Evolutionary conservation across 1,140 invertebrate genomes (phyloP).

Genomic region (Carcinoscorpius rotundicauda): DNA sequence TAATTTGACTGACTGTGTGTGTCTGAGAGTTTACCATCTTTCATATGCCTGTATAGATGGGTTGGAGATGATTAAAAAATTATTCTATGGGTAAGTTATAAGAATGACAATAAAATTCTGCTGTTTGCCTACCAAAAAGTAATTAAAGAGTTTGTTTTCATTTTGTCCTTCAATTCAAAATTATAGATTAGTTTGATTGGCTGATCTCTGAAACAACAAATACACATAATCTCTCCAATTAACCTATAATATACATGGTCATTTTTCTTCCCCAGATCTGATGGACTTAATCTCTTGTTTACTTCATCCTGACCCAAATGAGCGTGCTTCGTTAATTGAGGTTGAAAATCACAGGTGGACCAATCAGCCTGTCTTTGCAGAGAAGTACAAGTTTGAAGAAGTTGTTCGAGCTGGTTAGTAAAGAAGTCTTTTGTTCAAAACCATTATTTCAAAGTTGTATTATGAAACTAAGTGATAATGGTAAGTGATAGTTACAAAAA

Average conservation of each 20-base stretch:
- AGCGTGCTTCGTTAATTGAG: conserved; percentile 36
- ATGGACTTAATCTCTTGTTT: conserved; percentile 37
- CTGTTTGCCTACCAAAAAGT: background rate
- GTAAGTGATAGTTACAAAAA: too few relatives aligned
- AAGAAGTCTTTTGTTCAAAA: too few relatives aligned
- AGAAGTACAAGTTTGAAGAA: conserved; percentile 38
- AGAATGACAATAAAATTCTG: background rate
- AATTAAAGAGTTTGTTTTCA: background rate
- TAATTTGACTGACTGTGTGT: background rate
- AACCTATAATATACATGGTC: background rate
- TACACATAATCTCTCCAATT: background rate
- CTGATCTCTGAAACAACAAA: background rate
- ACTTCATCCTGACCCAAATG: conserved; percentile 36
- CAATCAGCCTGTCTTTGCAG: conserved; percentile 35
- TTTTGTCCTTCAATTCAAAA: background rate
- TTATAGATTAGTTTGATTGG: background rate
- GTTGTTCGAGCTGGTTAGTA: conserved; percentile 33
- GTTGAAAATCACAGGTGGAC: conserved; percentile 38
- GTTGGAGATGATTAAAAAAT: background rate
- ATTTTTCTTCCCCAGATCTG: conserved; percentile 28
- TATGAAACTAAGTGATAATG: too few relatives aligned
- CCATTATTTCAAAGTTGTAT: too few relatives aligned
- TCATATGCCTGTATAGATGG: too few relatives aligned
- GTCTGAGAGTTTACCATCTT: too few relatives aligned
- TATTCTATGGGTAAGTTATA: background rate